A percentile compares a stretch with the other conserved stretches of the same genome.
These are phyloP conservation scores for Petrocephalus zakoni DNA, from an alignment of 2,113 vertebrate species.

Conservation along the genomic window DNA sequence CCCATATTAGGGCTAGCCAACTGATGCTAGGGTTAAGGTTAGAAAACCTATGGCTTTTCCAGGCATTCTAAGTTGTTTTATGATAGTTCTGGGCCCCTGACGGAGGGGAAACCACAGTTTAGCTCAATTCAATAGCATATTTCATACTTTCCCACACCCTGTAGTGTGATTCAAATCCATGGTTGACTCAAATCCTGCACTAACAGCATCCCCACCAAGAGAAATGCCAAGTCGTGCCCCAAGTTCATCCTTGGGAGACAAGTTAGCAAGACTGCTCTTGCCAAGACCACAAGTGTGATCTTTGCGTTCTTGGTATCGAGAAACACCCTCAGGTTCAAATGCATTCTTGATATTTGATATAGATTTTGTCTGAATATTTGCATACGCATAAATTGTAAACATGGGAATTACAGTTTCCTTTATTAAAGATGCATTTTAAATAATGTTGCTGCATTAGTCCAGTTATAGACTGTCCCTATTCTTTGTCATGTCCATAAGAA, in stretches of 20 bases:
- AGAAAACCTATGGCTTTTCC: too few relatives aligned
- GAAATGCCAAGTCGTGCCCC: neutral
- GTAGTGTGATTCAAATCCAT: too few relatives aligned
- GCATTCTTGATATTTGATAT: neutral
- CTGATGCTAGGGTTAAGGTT: too few relatives aligned
- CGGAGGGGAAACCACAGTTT: too few relatives aligned
- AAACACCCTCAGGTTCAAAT: neutral
- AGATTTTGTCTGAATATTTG: neutral
- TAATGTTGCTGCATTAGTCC: neutral
- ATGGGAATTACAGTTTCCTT: neutral
- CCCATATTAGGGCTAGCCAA: too few relatives aligned
- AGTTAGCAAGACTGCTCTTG: neutral
- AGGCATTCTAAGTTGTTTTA: too few relatives aligned
- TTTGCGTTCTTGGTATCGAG: neutral
- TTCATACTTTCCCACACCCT: too few relatives aligned
- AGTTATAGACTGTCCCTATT: neutral
- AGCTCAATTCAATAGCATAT: too few relatives aligned
- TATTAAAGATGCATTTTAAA: neutral
- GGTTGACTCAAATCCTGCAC: neutral
- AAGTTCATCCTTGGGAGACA: neutral
- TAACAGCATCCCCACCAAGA: neutral
- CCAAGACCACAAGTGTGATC: neutral
- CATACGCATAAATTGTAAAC: conserved; percentile 1
- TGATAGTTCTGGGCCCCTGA: too few relatives aligned
- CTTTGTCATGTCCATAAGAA: conserved; percentile 4